Percentiles rank a stretch among this genome's conserved stretches.
Evolutionary conservation across 2,113 vertebrate species (phyloP).

Genomic region (Dipodomys merriami): DNA sequence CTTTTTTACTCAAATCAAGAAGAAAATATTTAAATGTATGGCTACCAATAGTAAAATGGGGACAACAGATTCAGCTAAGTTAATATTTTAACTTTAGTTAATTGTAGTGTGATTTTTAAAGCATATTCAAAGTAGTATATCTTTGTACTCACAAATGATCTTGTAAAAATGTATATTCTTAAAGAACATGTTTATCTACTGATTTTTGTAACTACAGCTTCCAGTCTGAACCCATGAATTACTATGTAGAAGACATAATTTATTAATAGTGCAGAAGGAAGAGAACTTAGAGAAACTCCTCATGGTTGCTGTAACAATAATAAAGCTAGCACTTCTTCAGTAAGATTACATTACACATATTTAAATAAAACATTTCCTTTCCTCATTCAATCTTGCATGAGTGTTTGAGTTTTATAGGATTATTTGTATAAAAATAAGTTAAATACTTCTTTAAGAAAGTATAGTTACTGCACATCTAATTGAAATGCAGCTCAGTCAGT

Average conservation of each 20-base stretch:
- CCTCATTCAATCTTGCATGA: background rate
- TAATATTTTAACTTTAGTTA: background rate
- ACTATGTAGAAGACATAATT: background rate
- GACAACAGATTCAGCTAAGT: constrained; percentile 48
- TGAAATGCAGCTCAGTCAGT: constrained; percentile 26
- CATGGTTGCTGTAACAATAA: background rate
- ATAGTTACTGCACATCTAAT: background rate
- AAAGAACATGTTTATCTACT: constrained; percentile 26
- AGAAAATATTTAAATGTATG: background rate
- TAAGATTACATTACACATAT: constrained; percentile 28
- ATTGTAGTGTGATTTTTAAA: constrained; percentile 45
- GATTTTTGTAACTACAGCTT: constrained; percentile 35
- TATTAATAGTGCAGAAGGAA: background rate
- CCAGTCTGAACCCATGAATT: background rate
- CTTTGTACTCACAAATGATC: constrained; percentile 37
- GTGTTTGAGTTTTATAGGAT: constrained; percentile 31
- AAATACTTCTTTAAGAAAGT: background rate
- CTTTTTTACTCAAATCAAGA: background rate
- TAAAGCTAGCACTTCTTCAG: constrained; percentile 44
- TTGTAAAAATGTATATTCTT: constrained; percentile 38
- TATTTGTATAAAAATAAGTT: constrained; percentile 46
- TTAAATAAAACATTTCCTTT: constrained; percentile 46
- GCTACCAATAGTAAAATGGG: background rate
- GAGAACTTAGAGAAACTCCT: constrained; percentile 8
- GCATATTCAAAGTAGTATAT: constrained; percentile 1